These are phyloP conservation scores for Cinclus mexicanus DNA, from an alignment of 2,113 vertebrate genomes.

Conservation along the genomic window DNA sequence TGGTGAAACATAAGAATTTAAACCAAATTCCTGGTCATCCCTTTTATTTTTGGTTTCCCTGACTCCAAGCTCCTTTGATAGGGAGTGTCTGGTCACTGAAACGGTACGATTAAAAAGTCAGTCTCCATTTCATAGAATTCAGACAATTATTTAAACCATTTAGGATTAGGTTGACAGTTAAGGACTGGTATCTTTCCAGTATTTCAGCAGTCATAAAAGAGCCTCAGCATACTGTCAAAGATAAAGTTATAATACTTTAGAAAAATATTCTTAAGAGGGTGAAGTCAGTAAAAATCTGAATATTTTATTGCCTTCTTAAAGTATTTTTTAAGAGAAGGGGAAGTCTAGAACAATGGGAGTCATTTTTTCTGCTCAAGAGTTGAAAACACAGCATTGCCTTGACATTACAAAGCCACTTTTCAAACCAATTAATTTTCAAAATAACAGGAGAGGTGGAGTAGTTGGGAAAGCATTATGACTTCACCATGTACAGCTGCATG, in stretches of 20 bases:
- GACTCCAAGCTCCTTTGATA: background rate
- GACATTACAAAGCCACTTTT: background rate
- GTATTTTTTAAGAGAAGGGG: background rate
- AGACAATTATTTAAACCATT: background rate
- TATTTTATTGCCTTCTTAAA: background rate
- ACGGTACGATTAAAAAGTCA: background rate
- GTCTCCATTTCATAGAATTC: background rate
- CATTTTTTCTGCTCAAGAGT: background rate
- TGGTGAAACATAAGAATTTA: background rate
- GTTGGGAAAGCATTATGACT: background rate
- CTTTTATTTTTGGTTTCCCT: background rate
- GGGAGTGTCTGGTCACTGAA: background rate
- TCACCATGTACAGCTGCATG: background rate
- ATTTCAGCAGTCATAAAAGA: conserved; percentile 10
- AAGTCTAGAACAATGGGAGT: background rate
- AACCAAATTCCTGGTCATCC: background rate
- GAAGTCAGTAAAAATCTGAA: background rate
- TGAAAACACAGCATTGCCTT: background rate
- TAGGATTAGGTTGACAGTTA: background rate
- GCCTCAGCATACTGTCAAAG: background rate
- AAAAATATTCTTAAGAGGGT: background rate
- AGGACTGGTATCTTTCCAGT: background rate
- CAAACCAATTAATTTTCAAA: background rate
- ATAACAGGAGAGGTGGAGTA: background rate
- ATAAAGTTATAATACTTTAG: background rate